Conservation (phyloP, 2,888 invertebrate species). For the Xestobium rufovillosum region DNA sequence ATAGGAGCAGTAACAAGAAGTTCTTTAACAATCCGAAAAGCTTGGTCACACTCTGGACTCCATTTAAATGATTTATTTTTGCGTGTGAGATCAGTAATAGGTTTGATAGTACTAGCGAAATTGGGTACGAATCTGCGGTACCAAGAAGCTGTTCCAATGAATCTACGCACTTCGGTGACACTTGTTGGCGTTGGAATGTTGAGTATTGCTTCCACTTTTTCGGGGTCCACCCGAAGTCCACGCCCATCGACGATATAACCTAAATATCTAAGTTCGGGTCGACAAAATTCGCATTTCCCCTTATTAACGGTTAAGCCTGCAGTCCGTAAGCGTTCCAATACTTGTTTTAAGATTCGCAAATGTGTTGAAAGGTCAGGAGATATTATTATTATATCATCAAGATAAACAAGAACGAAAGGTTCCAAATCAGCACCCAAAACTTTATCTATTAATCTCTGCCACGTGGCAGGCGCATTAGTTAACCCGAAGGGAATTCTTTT, state of each 20-base stretch:
- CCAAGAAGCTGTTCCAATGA: constrained; percentile 14
- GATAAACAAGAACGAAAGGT: too few relatives aligned
- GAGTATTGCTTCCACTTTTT: constrained; percentile 16
- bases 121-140: constrained; percentile 14
- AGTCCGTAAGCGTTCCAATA: neutral
- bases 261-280: constrained; percentile 24
- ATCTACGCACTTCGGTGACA: constrained; percentile 12
- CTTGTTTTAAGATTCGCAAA: constrained; percentile 4
- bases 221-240: constrained; percentile 12
- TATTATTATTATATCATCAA: constrained; percentile 9
- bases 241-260: constrained; percentile 29
- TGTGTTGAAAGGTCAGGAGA: constrained; percentile 6
- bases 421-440: too few relatives aligned
- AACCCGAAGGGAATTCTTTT: too few relatives aligned
- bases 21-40: constrained; percentile 8
- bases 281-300: constrained; percentile 24
- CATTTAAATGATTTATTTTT: constrained; percentile 24
- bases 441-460: too few relatives aligned
- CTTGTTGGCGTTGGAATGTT: constrained; percentile 14
- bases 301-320: constrained; percentile 21
- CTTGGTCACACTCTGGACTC: constrained; percentile 17
- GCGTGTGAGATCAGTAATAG: constrained; percentile 9
- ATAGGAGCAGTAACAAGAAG: constrained; percentile 9
- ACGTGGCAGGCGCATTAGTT: too few relatives aligned
- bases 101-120: constrained; percentile 12